phyloP scores from a whole-genome alignment of 2,797 vertebrate genomes.

The Crypturellus tataupa region DNA sequence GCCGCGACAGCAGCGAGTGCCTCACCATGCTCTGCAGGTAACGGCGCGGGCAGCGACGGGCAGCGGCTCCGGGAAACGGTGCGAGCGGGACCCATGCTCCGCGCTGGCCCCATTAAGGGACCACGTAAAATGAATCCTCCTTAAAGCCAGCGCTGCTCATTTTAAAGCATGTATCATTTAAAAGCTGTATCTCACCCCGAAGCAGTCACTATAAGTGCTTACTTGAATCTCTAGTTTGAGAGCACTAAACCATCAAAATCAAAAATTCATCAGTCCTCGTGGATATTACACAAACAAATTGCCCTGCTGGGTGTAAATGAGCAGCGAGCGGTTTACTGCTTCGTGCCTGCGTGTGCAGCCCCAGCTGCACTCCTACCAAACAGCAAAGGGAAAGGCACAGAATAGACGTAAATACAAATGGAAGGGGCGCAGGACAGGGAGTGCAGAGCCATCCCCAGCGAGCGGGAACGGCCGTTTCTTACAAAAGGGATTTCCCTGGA shows the following conservation, averaged over 20 bases:
- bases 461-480: not conserved
- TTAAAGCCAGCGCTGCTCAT: not conserved
- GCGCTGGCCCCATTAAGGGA: not conserved
- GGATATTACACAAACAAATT: not conserved
- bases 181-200: not conserved
- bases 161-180: not conserved
- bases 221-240: not conserved
- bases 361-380: not conserved
- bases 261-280: not conserved
- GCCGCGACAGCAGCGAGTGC: slow-evolving; percentile 81
- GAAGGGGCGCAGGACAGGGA: too few species aligned
- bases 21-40: slow-evolving; percentile 83
- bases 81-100: slow-evolving; percentile 15
- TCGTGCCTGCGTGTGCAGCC: not conserved
- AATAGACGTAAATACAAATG: too few species aligned
- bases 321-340: not conserved
- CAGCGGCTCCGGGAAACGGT: not conserved
- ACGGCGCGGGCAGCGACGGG: not conserved
- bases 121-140: not conserved
- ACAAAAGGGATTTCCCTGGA: not conserved
- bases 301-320: not conserved
- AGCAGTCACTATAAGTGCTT: not conserved
- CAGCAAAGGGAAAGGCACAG: not conserved
- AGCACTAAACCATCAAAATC: not conserved
- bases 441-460: not conserved